Evolutionary conservation across 2,113 vertebrate species (phyloP).

Genomic region (Anser brachyrhynchus): DNA sequence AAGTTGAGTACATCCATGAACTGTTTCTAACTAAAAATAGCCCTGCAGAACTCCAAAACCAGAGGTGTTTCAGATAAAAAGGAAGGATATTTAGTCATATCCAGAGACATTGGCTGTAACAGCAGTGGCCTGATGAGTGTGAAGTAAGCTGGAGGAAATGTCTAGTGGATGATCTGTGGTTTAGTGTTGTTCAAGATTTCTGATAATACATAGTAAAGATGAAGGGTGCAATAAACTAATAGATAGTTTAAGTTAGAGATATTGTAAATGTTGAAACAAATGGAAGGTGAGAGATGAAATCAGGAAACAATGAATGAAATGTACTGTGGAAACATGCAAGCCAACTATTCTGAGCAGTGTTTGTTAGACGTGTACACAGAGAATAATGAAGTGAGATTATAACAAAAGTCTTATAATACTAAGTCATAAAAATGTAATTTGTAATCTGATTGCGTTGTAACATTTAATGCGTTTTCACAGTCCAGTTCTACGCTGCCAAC

Average conservation of each 20-base stretch:
- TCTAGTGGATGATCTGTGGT: not conserved
- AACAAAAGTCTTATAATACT: not conserved
- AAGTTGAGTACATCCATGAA: not conserved
- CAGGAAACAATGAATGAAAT: not conserved
- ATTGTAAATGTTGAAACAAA: not conserved
- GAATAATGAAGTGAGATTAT: not conserved
- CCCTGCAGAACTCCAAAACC: not conserved
- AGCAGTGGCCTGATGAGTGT: not conserved
- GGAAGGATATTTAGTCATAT: not conserved
- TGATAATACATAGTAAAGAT: not conserved
- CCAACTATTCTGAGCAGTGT: not conserved
- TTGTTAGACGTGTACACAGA: rapidly evolving
- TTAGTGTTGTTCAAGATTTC: not conserved
- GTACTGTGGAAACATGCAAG: not conserved
- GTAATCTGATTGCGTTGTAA: not conserved
- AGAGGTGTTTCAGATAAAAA: not conserved
- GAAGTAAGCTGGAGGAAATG: not conserved
- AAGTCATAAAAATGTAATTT: not conserved
- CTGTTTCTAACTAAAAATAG: not conserved
- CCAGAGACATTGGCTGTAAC: not conserved
- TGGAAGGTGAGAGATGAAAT: not conserved
- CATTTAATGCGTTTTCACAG: not conserved
- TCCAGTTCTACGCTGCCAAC: not conserved
- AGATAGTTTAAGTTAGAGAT: not conserved
- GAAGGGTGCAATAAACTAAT: not conserved